A percentile compares a stretch with the other conserved stretches of the same genome.
Conservation (phyloP, 2,888 invertebrate species). For the Timema cristinae region DNA sequence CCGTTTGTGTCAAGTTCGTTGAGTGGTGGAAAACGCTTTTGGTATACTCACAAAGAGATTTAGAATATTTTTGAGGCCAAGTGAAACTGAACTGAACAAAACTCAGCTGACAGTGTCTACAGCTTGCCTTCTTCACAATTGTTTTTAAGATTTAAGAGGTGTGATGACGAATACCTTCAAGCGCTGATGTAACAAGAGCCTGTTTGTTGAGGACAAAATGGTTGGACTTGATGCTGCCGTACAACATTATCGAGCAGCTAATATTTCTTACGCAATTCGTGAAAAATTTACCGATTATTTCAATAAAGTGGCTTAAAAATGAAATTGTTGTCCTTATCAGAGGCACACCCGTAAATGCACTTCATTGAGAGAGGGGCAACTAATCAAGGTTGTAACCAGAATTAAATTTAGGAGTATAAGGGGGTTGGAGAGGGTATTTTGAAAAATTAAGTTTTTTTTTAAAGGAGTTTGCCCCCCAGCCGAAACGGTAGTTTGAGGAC, state of each 20-base stretch:
- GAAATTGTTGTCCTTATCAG: not conserved
- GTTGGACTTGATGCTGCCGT: not conserved
- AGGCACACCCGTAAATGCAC: too few relatives aligned
- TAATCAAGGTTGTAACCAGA: too few relatives aligned
- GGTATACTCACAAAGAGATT: constrained; percentile 11
- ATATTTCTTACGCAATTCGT: constrained; percentile 5
- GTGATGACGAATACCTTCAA: not conserved
- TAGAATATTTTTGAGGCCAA: not conserved
- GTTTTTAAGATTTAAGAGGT: not conserved
- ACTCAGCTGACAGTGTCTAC: not conserved
- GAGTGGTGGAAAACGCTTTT: constrained; percentile 6
- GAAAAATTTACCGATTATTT: not conserved
- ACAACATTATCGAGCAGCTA: not conserved
- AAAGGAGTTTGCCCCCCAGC: too few relatives aligned
- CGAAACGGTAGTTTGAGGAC: too few relatives aligned
- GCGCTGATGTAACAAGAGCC: not conserved
- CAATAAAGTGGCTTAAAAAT: not conserved
- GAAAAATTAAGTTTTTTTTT: too few relatives aligned
- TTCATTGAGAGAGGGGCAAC: too few relatives aligned
- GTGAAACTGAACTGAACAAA: not conserved
- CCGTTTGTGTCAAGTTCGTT: not conserved
- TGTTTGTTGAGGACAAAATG: not conserved
- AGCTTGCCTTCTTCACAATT: constrained; percentile 2
- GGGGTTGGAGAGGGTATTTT: too few relatives aligned
- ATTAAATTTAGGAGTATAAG: too few relatives aligned